Conservation (phyloP, 2,113 vertebrate genomes). For the Leuciscus idus region DNA sequence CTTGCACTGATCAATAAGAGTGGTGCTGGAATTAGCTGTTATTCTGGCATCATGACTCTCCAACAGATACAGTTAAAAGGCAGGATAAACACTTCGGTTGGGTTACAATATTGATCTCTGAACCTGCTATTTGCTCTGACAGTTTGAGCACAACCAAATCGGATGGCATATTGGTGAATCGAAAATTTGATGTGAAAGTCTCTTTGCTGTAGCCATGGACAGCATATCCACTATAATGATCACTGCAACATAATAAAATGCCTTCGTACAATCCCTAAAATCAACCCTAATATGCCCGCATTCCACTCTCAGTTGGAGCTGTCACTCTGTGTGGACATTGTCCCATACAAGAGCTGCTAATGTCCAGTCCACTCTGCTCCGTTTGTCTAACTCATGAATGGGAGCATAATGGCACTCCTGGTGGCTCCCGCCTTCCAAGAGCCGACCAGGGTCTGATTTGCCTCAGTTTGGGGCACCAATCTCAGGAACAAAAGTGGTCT, state of each 20-base stretch:
- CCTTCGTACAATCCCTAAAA: constrained; percentile 74
- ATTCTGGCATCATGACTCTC: constrained; percentile 30
- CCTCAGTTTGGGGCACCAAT: constrained; percentile 77
- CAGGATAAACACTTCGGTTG: constrained; percentile 11
- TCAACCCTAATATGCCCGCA: constrained; percentile 73
- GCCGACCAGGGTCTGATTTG: constrained; percentile 77
- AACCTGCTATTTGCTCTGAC: not conserved
- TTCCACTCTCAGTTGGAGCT: constrained; percentile 83
- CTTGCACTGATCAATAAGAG: constrained; percentile 16
- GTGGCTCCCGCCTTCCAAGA: constrained; percentile 75
- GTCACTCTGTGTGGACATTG: constrained; percentile 79
- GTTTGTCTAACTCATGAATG: constrained; percentile 87
- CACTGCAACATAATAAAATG: not conserved
- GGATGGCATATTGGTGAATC: not conserved
- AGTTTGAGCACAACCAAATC: not conserved
- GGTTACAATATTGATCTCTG: constrained; percentile 3
- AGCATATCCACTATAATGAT: not conserved
- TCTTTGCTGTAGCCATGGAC: not conserved
- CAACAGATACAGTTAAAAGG: not conserved
- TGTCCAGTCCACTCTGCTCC: constrained; percentile 74
- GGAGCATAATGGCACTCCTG: constrained; percentile 80
- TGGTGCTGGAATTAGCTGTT: not conserved
- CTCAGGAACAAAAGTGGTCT: constrained; percentile 74
- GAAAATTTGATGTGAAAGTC: not conserved
- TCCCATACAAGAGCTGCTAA: constrained; percentile 73